Percentiles rank a stretch among this genome's conserved stretches.
phyloP scores from a whole-genome alignment of 2,888 invertebrate species.

The Dolichomitus sp. region DNA sequence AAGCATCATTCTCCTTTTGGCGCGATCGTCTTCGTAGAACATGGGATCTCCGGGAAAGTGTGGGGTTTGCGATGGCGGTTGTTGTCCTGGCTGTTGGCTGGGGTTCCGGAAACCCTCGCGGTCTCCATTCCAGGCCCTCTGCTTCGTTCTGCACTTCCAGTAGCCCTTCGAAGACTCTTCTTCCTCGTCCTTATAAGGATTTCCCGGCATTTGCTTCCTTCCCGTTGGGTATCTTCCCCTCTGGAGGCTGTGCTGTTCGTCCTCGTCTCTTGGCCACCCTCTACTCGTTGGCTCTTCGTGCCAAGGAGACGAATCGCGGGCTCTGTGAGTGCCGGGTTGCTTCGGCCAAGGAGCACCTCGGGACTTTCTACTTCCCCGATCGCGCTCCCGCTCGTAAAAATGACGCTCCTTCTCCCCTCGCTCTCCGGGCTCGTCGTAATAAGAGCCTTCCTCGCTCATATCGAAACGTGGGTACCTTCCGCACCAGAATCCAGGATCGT shows the following conservation, averaged over 20 bases:
- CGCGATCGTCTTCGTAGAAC: constrained; percentile 84
- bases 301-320: constrained; percentile 93
- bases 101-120: constrained; percentile 69
- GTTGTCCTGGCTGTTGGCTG: constrained; percentile 33
- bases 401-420: constrained; percentile 78
- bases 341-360: constrained; percentile 82
- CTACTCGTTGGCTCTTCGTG: constrained; percentile 89
- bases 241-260: constrained; percentile 58
- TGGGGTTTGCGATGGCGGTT: constrained; percentile 31
- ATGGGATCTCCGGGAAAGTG: constrained; percentile 65
- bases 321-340: constrained; percentile 88
- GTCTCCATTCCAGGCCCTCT: constrained; percentile 78
- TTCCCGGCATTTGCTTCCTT: constrained; percentile 71
- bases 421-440: constrained; percentile 77
- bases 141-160: constrained; percentile 81
- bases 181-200: constrained; percentile 77
- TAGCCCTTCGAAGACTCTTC: constrained; percentile 82
- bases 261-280: constrained; percentile 77
- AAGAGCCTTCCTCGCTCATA: constrained; percentile 76
- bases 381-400: constrained; percentile 76
- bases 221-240: constrained; percentile 75
- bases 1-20: constrained; percentile 81
- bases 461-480: constrained; percentile 78
- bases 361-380: constrained; percentile 72
- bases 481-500: constrained; percentile 85